Evolutionary conservation across 2,113 vertebrate species (phyloP).

Genomic region (Rhineura floridana): DNA sequence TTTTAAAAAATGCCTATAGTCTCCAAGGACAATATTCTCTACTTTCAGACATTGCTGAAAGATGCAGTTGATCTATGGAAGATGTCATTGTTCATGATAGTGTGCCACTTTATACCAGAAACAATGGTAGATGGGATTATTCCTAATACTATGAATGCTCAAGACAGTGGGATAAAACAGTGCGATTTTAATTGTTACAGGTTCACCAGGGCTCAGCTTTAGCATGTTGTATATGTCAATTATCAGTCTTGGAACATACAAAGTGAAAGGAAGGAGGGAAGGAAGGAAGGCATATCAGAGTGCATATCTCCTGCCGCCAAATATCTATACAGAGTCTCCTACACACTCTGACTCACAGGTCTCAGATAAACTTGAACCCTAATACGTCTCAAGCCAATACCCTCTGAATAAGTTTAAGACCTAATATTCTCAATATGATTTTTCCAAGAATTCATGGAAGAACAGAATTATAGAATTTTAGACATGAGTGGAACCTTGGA

Average conservation of each 20-base stretch:
- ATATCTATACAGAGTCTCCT: neutral
- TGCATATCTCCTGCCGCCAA: neutral
- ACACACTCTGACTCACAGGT: neutral
- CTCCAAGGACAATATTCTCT: slow-evolving; percentile 35
- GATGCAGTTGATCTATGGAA: neutral
- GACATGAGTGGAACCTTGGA: too few species aligned
- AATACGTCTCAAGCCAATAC: too few species aligned
- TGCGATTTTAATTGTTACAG: neutral
- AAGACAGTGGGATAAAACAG: neutral
- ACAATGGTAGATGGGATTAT: slow-evolving; percentile 16
- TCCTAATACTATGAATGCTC: neutral
- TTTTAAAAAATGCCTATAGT: slow-evolving; percentile 17
- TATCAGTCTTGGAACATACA: neutral
- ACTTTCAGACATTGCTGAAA: slow-evolving; percentile 20
- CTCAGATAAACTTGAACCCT: neutral
- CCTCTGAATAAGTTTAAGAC: too few species aligned
- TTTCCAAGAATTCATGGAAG: too few species aligned
- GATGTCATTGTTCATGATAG: neutral
- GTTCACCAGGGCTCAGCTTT: neutral
- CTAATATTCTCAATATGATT: too few species aligned
- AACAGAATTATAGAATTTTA: too few species aligned
- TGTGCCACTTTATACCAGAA: neutral
- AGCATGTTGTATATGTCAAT: neutral
- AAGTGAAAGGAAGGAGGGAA: neutral
- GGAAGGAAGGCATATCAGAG: neutral